Evolutionary conservation across 2,888 invertebrate species (phyloP), one percentile per base, ranked within the genome.

Genomic region (Trachelus stipa): DNA sequence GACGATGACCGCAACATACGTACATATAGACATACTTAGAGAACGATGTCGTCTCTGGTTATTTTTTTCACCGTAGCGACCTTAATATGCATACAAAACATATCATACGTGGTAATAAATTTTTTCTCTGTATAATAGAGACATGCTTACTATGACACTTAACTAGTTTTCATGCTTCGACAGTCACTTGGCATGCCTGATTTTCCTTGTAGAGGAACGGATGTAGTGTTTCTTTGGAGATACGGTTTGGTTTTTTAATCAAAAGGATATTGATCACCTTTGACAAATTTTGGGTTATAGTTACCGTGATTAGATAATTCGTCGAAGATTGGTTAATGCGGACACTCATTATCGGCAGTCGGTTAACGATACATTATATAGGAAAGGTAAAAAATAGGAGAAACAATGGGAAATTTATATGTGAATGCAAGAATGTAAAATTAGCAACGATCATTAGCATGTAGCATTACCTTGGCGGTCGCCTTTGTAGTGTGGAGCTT

Each of bases 401-500:
- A 71, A 31, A 34, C 33, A 23, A 34, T 71, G 0, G 11, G 3
- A 71, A 23, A 71, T 33, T 12, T 33, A 56, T 9, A 23, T 56
- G 23, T 23, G 56, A 56, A 56, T 56, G 40, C 15, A 56, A 56
- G 56, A 56, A 71, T 33, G 71, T 33, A 71, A 71, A 71, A 33
- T 31, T 71, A 71, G 71, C 71, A 71, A 71, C 71, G 12, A 31
- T 37, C 69, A 73, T 37, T 71, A 78, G 78, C 76, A 76, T 73
- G 81, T 82, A 76, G 83, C 83, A 87, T 91, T 91, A 91, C 91
- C 91, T 91, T 90, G 91, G 80, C 88, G 87, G 83, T 90, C 90
- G 88, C 88, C 88, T 88, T 88, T 89, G 90, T 86, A 89, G 88
- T 90, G 90, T 84, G 90, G 91, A 86, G 88, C 90, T 90, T 91